Conservation (phyloP, 1,140 invertebrate genomes). For the Caerostris extrusa region DNA sequence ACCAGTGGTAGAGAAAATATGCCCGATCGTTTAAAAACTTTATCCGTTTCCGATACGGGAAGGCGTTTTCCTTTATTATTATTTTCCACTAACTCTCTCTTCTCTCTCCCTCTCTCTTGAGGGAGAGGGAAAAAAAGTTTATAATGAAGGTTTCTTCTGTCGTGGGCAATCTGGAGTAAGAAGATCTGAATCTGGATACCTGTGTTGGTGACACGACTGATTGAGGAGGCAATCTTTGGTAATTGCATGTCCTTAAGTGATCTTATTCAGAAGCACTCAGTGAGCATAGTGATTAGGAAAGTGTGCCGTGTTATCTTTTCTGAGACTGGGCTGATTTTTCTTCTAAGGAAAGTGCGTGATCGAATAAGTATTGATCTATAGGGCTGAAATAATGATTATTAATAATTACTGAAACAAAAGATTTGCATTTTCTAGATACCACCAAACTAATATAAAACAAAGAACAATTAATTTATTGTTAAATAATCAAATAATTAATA, state of each 20-base stretch:
- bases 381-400: neutral
- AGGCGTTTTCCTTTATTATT: constrained; percentile 47
- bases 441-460: too few relatives aligned
- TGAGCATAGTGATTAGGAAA: neutral
- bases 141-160: constrained; percentile 5
- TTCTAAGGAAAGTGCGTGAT: neutral
- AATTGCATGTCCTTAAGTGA: constrained; percentile 24
- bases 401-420: neutral
- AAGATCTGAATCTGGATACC: neutral
- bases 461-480: neutral
- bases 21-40: constrained; percentile 17
- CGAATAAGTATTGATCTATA: neutral
- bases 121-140: neutral
- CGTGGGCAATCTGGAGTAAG: neutral
- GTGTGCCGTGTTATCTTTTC: neutral
- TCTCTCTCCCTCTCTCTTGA: neutral
- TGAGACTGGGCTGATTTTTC: neutral
- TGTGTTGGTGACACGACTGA: constrained; percentile 10
- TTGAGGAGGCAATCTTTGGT: constrained; percentile 33
- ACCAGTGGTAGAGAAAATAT: constrained; percentile 8
- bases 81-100: neutral
- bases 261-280: neutral
- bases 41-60: constrained; percentile 35
- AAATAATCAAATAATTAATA: neutral
- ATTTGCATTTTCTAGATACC: too few relatives aligned